Evolutionary conservation across 2,888 invertebrate genomes (phyloP).

Genomic region (Leucophora obtusa): DNA sequence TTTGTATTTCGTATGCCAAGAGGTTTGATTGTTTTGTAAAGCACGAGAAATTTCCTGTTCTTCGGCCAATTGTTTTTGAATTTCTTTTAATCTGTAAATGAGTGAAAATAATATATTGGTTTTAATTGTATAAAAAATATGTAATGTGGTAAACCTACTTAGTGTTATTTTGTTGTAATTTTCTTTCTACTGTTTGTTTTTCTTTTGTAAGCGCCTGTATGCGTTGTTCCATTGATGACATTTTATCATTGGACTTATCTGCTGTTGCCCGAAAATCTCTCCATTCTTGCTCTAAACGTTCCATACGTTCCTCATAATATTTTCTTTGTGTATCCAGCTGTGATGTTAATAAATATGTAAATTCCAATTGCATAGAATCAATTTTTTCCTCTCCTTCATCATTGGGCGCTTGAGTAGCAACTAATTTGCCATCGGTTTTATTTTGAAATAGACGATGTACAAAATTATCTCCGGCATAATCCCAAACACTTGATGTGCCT

Average conservation of each 20-base stretch:
- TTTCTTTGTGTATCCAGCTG: slow-evolving; percentile 96
- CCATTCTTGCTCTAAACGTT: slow-evolving; percentile 81
- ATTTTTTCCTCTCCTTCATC: slow-evolving; percentile 88
- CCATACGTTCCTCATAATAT: slow-evolving; percentile 92
- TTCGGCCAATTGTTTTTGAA: slow-evolving; percentile 87
- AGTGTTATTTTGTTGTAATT: slow-evolving; percentile 82
- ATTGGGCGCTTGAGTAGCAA: slow-evolving; percentile 86
- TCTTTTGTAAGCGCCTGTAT: slow-evolving; percentile 82
- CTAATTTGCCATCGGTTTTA: slow-evolving; percentile 97
- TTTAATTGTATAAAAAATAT: not conserved
- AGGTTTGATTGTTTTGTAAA: slow-evolving; percentile 86
- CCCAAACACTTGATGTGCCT: slow-evolving; percentile 98
- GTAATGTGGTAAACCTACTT: slow-evolving; percentile 80
- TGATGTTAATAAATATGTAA: slow-evolving; percentile 95
- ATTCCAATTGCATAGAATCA: slow-evolving; percentile 96
- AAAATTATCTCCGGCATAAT: slow-evolving; percentile 96
- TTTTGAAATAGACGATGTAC: slow-evolving; percentile 96
- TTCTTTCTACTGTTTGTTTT: slow-evolving; percentile 85
- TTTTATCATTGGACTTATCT: slow-evolving; percentile 79
- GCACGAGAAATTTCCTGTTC: slow-evolving; percentile 91
- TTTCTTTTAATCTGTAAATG: slow-evolving; percentile 81
- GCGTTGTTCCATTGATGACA: slow-evolving; percentile 79
- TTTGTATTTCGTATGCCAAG: slow-evolving; percentile 84
- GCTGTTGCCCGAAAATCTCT: slow-evolving; percentile 81
- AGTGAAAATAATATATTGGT: too few relatives aligned